Evolutionary conservation across 2,888 invertebrate genomes (phyloP), one percentile per base, ranked within the genome.

Genomic region (Phengaris arion): DNA sequence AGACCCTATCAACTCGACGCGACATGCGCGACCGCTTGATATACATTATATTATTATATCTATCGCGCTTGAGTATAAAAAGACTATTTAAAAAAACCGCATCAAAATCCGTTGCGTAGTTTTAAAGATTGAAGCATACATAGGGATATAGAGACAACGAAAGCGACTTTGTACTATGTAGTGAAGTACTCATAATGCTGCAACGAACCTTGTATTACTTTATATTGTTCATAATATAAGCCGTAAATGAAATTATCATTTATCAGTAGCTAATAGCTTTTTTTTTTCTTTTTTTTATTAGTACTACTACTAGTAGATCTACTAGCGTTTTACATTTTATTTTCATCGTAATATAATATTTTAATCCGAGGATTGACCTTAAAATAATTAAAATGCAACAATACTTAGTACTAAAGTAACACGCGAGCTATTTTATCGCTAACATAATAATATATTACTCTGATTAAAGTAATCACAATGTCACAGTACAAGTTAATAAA

Each of bases 401-500:
- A 45, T 64, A 64, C 64, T 9, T 59, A 59, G 59, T 59, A 22
- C 22, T 9, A 10, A 52, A 52, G 52, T 9, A 35, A 45, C 35
- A 64, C 64, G 64, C 64, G 35, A 64, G 10, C 59, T 64, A 12
- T 64, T 45, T 64, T 35, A 64, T 35, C 64, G 12, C 12, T 4
- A 64, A 35, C 12, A 15, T 12, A 9, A 52, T 10, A 64, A 64
- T 45, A 35, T 35, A 64, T 64, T 64, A 13, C 12, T 35, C 6
- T 64, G 13, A 45, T 64, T 13, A 64, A 64, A 64, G 35, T 64
- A 64, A 35, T 64, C 45, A 64, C 64, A 64, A 64, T 64, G 64
- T 45, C 64, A 45, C 64, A 64, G 45, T 64, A 64, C 64, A 64
- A 64, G 12, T 64, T 64, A 64, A 64, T 64, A 12, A 64, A 64